Conservation (phyloP, 2,113 vertebrate genomes). For the Anthoscopus minutus region DNA sequence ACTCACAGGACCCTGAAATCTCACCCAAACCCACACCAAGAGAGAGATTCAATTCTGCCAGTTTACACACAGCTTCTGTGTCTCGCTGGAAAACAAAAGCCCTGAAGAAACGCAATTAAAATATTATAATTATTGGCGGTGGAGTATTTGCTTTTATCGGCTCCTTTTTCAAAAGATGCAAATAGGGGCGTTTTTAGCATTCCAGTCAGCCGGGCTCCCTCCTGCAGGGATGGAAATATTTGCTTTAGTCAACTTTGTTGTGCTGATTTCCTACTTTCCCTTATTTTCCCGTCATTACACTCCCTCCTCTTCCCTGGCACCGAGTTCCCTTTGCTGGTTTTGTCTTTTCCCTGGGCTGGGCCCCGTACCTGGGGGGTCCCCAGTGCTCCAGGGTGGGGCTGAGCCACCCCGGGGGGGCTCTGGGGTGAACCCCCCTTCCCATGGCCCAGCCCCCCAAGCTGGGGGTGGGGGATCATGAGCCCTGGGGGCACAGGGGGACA, state of each 20-base stretch:
- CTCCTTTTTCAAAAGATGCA: slow-evolving; percentile 61
- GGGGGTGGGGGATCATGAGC: background rate
- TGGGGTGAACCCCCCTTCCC: background rate
- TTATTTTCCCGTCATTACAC: background rate
- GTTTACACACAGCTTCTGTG: background rate
- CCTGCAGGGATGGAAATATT: slow-evolving; percentile 32
- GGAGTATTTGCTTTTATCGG: slow-evolving; percentile 63
- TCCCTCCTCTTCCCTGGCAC: background rate
- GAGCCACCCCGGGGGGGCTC: background rate
- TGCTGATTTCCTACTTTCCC: background rate
- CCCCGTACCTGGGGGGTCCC: fast-evolving
- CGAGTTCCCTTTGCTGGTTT: background rate
- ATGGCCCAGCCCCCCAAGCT: fast-evolving
- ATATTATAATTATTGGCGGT: slow-evolving; percentile 68
- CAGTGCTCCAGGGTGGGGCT: fast-evolving
- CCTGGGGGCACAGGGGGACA: background rate
- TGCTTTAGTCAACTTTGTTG: slow-evolving; percentile 53
- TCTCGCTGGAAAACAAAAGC: background rate
- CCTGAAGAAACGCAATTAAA: slow-evolving; percentile 67
- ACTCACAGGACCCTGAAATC: fast-evolving
- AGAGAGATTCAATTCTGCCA: background rate
- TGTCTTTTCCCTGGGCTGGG: background rate
- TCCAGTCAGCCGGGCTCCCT: slow-evolving; percentile 45
- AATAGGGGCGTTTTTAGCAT: slow-evolving; percentile 50
- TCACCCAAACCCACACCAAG: background rate